Conservation (phyloP, 2,888 invertebrate species). For the Calephelis perditalis region DNA sequence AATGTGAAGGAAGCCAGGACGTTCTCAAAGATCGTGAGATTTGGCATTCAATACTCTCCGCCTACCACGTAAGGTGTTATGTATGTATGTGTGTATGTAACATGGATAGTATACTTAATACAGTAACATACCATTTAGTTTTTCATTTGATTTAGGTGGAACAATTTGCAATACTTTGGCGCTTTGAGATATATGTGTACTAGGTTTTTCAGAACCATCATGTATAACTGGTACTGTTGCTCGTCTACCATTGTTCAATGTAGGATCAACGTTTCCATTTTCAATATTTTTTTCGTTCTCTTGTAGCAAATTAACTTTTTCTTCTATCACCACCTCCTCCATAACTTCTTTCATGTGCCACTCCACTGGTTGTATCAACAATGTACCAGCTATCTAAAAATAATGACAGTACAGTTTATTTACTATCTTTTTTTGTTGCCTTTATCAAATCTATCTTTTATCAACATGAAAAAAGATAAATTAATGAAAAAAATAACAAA, state of each 20-base stretch:
- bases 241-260: conserved; percentile 30
- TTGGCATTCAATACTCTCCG: too few relatives aligned
- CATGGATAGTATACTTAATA: neutral
- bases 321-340: conserved; percentile 55
- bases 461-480: too few relatives aligned
- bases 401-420: too few relatives aligned
- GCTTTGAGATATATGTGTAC: conserved; percentile 41
- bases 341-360: conserved; percentile 71
- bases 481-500: too few relatives aligned
- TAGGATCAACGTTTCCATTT: conserved; percentile 32
- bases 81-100: neutral
- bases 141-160: conserved; percentile 32
- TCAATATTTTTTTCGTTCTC: conserved; percentile 48
- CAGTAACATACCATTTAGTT: conserved; percentile 42
- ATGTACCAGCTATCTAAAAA: conserved; percentile 74
- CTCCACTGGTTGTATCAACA: conserved; percentile 78
- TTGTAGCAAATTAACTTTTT: conserved; percentile 52
- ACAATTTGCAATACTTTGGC: conserved; percentile 40
- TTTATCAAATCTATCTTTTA: too few relatives aligned
- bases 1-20: too few relatives aligned
- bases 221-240: conserved; percentile 32
- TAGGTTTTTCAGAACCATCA: conserved; percentile 32
- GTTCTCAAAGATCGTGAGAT: too few relatives aligned
- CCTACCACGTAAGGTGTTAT: too few relatives aligned
- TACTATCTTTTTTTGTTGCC: too few relatives aligned